Conservation (phyloP, 2,888 invertebrate species). For the Lycocerus yunnanus region DNA sequence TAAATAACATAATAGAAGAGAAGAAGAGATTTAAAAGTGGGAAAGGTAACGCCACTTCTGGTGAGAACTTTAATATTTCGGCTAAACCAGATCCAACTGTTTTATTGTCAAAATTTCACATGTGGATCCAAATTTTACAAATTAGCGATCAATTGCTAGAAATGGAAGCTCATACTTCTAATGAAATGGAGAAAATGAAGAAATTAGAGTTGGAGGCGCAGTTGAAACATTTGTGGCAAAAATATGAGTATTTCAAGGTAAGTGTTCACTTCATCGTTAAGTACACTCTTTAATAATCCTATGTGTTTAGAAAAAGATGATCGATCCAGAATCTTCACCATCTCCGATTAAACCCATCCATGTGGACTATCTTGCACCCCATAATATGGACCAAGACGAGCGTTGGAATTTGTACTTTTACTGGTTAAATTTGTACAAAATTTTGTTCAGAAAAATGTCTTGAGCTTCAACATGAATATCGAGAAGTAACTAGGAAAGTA, state of each 20-base stretch:
- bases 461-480: conserved; percentile 36
- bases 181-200: background rate
- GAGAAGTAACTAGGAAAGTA: conserved; percentile 30
- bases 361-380: conserved; percentile 36
- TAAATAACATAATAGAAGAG: background rate
- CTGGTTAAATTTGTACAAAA: conserved; percentile 42
- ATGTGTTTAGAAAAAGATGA: background rate
- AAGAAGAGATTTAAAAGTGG: background rate
- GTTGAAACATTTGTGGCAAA: background rate
- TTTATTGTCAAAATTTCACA: background rate
- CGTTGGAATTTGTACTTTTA: conserved; percentile 49
- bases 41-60: background rate
- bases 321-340: background rate
- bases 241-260: background rate
- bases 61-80: background rate
- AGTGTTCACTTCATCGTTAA: background rate
- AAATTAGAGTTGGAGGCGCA: background rate
- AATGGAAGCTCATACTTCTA: background rate
- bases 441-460: conserved; percentile 35
- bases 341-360: background rate
- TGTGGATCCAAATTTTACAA: background rate
- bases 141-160: background rate
- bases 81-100: background rate
- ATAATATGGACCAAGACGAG: conserved; percentile 36
- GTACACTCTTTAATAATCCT: no score